These are phyloP conservation scores for Typhlichthys subterraneus DNA, from an alignment of 2,797 vertebrate genomes.

Conservation along the genomic window DNA sequence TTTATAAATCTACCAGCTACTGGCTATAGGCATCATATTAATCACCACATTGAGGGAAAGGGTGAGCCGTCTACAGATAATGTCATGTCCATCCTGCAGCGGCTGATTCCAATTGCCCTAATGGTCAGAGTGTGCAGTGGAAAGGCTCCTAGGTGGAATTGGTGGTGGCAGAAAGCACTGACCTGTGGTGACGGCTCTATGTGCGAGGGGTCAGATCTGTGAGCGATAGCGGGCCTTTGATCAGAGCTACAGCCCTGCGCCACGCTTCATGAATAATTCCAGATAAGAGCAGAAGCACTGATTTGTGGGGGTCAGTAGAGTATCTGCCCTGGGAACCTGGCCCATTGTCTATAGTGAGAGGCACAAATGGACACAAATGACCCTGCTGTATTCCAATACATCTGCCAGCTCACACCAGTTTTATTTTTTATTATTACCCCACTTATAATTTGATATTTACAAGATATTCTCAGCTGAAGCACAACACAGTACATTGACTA, in stretches of 20 bases:
- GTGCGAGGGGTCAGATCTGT: constrained; percentile 47
- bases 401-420: constrained; percentile 10
- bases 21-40: constrained; percentile 38
- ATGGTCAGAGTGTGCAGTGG: constrained; percentile 43
- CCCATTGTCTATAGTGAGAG: constrained; percentile 19
- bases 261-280: constrained; percentile 66
- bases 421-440: no score
- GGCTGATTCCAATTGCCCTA: constrained; percentile 54
- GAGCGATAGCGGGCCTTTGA: constrained; percentile 57
- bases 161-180: constrained; percentile 55
- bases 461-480: no score
- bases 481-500: no score
- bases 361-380: constrained; percentile 36
- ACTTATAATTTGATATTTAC: no score
- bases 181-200: constrained; percentile 53
- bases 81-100: constrained; percentile 39
- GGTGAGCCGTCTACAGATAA: constrained; percentile 7
- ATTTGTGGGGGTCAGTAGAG: constrained; percentile 46
- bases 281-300: constrained; percentile 48
- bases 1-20: constrained; percentile 37
- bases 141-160: constrained; percentile 55
- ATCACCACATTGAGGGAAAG: constrained; percentile 57
- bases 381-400: constrained; percentile 13
- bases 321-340: constrained; percentile 27
- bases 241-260: constrained; percentile 56